A percentile compares a stretch with the other conserved stretches of the same genome.
Conservation (phyloP, 1,140 invertebrate species). For the Bombus balteatus region DNA sequence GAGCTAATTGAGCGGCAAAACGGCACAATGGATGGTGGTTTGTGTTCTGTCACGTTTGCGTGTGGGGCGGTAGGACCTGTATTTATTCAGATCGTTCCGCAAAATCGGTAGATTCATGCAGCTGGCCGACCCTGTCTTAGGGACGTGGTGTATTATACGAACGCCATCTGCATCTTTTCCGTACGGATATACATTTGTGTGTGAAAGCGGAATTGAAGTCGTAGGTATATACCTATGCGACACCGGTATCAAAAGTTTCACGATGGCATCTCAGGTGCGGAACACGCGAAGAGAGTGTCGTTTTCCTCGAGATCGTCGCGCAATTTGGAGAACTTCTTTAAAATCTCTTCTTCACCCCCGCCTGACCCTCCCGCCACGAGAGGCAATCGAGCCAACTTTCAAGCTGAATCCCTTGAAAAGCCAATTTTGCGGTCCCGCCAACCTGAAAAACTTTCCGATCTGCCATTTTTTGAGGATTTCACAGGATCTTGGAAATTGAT, state of each 20-base stretch:
- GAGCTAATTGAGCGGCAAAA: slow-evolving; percentile 17
- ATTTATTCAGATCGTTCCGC: slow-evolving; percentile 52
- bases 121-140: slow-evolving; percentile 41
- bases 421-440: slow-evolving; percentile 62
- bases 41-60: background rate
- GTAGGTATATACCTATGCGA: slow-evolving; percentile 47
- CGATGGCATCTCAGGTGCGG: slow-evolving; percentile 29
- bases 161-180: slow-evolving; percentile 75
- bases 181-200: slow-evolving; percentile 61
- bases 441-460: slow-evolving; percentile 54
- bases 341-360: slow-evolving; percentile 51
- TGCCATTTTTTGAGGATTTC: slow-evolving; percentile 60
- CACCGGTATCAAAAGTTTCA: slow-evolving; percentile 67
- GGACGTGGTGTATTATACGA: slow-evolving; percentile 69
- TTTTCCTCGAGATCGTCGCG: slow-evolving; percentile 61
- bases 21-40: slow-evolving; percentile 1
- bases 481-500: slow-evolving; percentile 33
- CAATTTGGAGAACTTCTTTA: slow-evolving; percentile 67
- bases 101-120: slow-evolving; percentile 53
- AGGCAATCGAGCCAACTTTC: slow-evolving; percentile 63
- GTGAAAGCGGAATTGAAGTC: slow-evolving; percentile 72
- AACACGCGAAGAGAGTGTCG: slow-evolving; percentile 56
- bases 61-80: slow-evolving; percentile 5
- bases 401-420: slow-evolving; percentile 53
- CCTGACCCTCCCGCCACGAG: background rate